A percentile compares a stretch with the other conserved stretches of the same genome.
Conservation (phyloP, 2,113 vertebrate species). For the Tringa solitaria region DNA sequence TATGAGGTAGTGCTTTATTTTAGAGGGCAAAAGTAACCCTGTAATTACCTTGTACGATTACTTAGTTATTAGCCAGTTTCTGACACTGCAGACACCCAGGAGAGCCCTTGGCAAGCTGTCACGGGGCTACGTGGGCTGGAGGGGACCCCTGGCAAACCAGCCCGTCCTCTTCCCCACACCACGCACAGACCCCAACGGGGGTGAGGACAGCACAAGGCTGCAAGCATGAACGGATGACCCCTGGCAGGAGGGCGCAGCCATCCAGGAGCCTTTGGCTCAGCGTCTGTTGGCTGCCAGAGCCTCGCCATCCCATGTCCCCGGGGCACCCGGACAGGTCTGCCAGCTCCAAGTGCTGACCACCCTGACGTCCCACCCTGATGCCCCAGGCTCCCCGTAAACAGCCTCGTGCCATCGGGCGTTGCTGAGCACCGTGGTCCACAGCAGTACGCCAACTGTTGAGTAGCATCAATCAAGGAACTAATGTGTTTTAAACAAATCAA, state of each 20-base stretch:
- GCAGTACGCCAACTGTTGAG: background rate
- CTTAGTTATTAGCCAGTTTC: background rate
- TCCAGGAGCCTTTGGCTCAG: background rate
- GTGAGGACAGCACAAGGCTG: accelerated
- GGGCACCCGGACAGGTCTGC: background rate
- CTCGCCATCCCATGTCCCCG: accelerated
- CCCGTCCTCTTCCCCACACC: background rate
- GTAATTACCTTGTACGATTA: background rate
- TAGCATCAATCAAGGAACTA: background rate
- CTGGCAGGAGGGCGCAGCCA: accelerated
- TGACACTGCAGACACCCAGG: background rate
- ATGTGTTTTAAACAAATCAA: background rate
- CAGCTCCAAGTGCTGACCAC: background rate
- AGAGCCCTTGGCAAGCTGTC: background rate
- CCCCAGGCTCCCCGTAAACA: accelerated
- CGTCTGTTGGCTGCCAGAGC: background rate
- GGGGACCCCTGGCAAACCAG: background rate
- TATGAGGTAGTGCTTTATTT: constrained; percentile 4
- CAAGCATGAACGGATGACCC: accelerated
- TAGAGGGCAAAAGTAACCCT: constrained; percentile 20
- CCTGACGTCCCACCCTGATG: background rate
- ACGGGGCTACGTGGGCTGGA: accelerated
- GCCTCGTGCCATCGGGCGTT: background rate
- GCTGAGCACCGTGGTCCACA: background rate
- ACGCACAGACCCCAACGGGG: accelerated